Percentiles rank a stretch among this genome's conserved stretches.
Evolutionary conservation across 2,888 invertebrate species (phyloP).

Genomic region (Cyclophora albipunctata): DNA sequence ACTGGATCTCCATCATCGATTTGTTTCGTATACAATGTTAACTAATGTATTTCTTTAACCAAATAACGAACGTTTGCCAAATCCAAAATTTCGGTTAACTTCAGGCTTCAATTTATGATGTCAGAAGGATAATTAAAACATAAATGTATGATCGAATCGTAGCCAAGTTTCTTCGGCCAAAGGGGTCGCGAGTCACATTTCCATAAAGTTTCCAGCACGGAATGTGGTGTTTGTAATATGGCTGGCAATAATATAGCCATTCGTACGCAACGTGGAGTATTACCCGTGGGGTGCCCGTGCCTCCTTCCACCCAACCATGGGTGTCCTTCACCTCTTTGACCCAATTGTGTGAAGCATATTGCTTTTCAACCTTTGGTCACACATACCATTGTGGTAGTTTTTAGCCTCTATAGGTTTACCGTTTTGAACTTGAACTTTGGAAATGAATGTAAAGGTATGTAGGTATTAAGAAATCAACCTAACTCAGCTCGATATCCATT

Average conservation of each 20-base stretch:
- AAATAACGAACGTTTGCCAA: slow-evolving; percentile 7
- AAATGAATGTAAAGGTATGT: not conserved
- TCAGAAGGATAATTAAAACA: slow-evolving; percentile 21
- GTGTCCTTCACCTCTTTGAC: slow-evolving; percentile 57
- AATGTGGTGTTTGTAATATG: slow-evolving; percentile 61
- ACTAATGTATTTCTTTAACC: slow-evolving; percentile 3
- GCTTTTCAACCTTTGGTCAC: slow-evolving; percentile 20
- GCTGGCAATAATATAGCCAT: slow-evolving; percentile 54
- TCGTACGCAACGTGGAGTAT: slow-evolving; percentile 55
- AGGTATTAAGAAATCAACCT: not conserved
- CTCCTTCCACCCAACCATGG: slow-evolving; percentile 37
- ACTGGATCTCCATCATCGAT: slow-evolving; percentile 42
- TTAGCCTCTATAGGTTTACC: slow-evolving; percentile 1
- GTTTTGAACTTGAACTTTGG: slow-evolving; percentile 12
- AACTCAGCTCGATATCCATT: not conserved
- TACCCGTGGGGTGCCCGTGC: slow-evolving; percentile 26
- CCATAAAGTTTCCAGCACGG: slow-evolving; percentile 58
- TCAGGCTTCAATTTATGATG: slow-evolving; percentile 10
- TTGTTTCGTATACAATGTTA: slow-evolving; percentile 24
- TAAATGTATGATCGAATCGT: slow-evolving; percentile 32
- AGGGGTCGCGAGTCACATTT: slow-evolving; percentile 55
- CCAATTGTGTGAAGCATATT: slow-evolving; percentile 52
- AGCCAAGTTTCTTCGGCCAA: slow-evolving; percentile 62
- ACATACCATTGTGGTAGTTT: slow-evolving; percentile 7
- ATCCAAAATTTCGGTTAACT: slow-evolving; percentile 5